These are phyloP conservation scores for Sclerurus mexicanus DNA, from an alignment of 2,113 vertebrate genomes.

Conservation along the genomic window DNA sequence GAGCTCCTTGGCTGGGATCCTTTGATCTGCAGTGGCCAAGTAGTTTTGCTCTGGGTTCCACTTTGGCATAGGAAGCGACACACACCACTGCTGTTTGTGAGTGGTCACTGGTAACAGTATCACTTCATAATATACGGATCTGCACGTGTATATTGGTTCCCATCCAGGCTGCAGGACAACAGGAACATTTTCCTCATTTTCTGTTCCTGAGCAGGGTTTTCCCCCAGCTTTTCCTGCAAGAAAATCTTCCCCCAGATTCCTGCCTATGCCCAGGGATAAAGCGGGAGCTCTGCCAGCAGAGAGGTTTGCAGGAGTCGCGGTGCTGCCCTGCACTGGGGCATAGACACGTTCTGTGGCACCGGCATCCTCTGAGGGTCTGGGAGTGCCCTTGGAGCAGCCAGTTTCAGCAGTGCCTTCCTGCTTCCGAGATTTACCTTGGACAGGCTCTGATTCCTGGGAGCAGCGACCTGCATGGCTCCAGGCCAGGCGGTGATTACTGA, in stretches of 20 bases:
- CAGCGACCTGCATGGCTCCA: constrained; percentile 29
- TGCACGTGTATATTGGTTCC: neutral
- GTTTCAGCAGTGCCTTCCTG: neutral
- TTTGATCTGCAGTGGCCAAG: neutral
- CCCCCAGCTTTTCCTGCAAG: neutral
- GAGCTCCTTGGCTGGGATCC: neutral
- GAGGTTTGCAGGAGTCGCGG: neutral
- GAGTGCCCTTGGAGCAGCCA: neutral
- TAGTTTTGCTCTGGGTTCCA: neutral
- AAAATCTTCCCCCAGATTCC: neutral
- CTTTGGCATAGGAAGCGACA: neutral
- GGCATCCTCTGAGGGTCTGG: neutral
- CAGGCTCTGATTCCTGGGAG: neutral
- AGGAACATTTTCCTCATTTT: neutral
- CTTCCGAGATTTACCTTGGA: neutral
- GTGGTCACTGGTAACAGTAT: neutral
- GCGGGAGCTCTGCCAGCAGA: neutral
- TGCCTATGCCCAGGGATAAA: neutral
- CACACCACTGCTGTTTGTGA: neutral
- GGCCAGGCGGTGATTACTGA: neutral
- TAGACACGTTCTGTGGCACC: neutral
- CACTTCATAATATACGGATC: neutral
- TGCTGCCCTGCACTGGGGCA: neutral
- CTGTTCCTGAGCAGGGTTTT: neutral
- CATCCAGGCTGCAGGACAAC: neutral